phyloP scores from a whole-genome alignment of 2,113 vertebrate species.

The Microtus montanus region DNA sequence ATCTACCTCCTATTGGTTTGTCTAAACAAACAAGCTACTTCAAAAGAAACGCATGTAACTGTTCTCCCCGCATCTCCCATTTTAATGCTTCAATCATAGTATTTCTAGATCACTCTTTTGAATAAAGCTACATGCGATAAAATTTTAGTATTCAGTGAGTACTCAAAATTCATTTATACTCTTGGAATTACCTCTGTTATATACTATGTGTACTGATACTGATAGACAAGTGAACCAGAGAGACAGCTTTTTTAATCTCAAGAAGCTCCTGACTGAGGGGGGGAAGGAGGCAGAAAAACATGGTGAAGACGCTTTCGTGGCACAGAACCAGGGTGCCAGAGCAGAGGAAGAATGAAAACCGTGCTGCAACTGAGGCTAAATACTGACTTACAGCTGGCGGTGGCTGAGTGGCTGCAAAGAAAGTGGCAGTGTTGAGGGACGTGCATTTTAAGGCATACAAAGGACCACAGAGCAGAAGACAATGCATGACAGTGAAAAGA shows the following conservation, averaged over 20 bases:
- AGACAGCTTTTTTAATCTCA: background rate
- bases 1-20: background rate
- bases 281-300: constrained; percentile 26
- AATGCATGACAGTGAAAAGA: background rate
- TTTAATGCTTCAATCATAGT: constrained; percentile 18
- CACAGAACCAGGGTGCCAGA: background rate
- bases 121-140: background rate
- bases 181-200: background rate
- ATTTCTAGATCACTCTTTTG: constrained; percentile 31
- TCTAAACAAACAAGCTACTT: constrained; percentile 57
- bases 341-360: background rate
- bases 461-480: constrained; percentile 29
- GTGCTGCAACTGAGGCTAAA: background rate
- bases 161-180: constrained; percentile 1
- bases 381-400: background rate
- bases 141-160: constrained; percentile 17
- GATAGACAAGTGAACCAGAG: background rate
- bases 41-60: constrained; percentile 13
- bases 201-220: background rate
- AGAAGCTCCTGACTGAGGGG: constrained; percentile 14
- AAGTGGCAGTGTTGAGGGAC: background rate
- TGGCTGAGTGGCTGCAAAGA: constrained; percentile 25
- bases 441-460: constrained; percentile 9
- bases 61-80: background rate
- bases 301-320: background rate